Conservation (phyloP, 1,140 invertebrate genomes). For the Dendrolimus kikuchii region DNA sequence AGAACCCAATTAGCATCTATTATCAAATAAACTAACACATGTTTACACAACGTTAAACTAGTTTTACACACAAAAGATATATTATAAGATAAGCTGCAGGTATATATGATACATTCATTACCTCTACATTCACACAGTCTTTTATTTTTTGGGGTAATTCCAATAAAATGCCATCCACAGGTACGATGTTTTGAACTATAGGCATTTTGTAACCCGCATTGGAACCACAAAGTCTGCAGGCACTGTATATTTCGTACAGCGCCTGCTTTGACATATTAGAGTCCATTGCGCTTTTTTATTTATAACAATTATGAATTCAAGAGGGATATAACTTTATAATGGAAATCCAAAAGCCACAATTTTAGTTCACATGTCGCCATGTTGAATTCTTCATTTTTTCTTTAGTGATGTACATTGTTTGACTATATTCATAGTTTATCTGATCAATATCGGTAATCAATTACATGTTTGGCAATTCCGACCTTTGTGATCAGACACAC, state of each 20-base stretch:
- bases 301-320: slow-evolving; percentile 15
- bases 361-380: background rate
- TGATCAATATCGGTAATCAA: too few species aligned
- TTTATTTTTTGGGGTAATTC: slow-evolving; percentile 60
- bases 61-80: too few species aligned
- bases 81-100: too few species aligned
- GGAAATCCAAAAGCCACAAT: too few species aligned
- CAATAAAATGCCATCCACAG: slow-evolving; percentile 35
- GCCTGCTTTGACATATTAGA: slow-evolving; percentile 42
- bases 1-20: too few species aligned
- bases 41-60: too few species aligned
- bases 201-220: slow-evolving; percentile 70
- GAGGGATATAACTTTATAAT: background rate
- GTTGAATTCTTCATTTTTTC: background rate
- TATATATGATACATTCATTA: slow-evolving; percentile 14
- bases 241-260: slow-evolving; percentile 63
- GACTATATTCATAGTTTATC: too few species aligned
- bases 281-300: slow-evolving; percentile 52
- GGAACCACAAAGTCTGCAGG: slow-evolving; percentile 63
- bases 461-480: too few species aligned
- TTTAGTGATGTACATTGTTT: background rate
- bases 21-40: too few species aligned
- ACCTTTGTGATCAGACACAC: too few species aligned
- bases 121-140: slow-evolving; percentile 66
- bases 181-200: slow-evolving; percentile 56